Evolutionary conservation across 2,888 invertebrate species (phyloP).

Genomic region (Tupiocoris notatus): DNA sequence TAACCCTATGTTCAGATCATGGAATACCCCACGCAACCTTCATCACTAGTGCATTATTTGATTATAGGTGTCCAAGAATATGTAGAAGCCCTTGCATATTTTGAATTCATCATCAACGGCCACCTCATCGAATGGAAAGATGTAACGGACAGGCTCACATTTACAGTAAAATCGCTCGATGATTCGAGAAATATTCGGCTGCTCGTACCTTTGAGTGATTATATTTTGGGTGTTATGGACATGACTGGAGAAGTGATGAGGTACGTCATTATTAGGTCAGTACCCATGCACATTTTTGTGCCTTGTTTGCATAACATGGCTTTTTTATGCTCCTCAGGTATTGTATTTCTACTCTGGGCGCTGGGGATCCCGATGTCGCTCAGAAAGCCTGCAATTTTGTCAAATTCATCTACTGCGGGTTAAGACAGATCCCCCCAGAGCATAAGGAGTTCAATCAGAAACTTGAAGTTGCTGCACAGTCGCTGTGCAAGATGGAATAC

Average conservation of each 20-base stretch:
- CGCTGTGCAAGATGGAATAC: constrained; percentile 77
- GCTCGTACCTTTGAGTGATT: constrained; percentile 49
- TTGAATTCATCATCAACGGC: constrained; percentile 65
- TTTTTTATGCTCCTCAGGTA: too few species aligned
- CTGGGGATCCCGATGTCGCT: constrained; percentile 71
- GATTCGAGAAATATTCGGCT: not conserved
- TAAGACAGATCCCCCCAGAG: constrained; percentile 55
- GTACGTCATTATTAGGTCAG: too few species aligned
- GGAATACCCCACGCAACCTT: too few species aligned
- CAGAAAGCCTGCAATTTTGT: constrained; percentile 70
- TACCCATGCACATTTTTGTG: too few species aligned
- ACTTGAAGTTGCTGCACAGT: constrained; percentile 68
- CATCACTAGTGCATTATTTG: too few species aligned
- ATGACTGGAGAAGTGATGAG: constrained; percentile 90
- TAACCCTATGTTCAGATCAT: too few species aligned
- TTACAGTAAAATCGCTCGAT: constrained; percentile 5
- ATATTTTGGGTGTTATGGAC: constrained; percentile 74
- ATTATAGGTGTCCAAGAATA: constrained; percentile 69
- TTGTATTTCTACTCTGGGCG: constrained; percentile 77
- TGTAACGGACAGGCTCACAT: constrained; percentile 56
- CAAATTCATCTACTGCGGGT: constrained; percentile 65
- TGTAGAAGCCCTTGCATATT: constrained; percentile 79
- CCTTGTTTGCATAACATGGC: too few species aligned
- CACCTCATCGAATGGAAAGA: constrained; percentile 63
- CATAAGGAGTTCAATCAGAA: constrained; percentile 67